Conservation (phyloP, 2,888 invertebrate genomes). For the Cantharis lateralis region DNA sequence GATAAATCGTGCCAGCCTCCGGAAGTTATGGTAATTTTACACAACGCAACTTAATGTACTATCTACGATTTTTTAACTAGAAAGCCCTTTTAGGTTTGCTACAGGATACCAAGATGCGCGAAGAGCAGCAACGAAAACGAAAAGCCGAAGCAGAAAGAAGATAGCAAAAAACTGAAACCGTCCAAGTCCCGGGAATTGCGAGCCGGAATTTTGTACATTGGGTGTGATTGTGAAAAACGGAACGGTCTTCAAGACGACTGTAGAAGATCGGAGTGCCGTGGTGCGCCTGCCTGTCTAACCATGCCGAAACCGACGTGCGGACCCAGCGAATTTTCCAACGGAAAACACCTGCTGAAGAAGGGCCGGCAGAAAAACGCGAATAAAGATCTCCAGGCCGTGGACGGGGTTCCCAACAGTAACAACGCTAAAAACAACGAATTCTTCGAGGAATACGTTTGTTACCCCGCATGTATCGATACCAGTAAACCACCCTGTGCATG, state of each 20-base stretch:
- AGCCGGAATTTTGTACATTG: constrained; percentile 59
- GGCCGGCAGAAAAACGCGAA: background rate
- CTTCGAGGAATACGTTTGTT: constrained; percentile 47
- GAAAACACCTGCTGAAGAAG: constrained; percentile 45
- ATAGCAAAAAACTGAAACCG: constrained; percentile 34
- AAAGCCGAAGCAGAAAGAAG: constrained; percentile 6
- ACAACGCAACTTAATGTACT: background rate
- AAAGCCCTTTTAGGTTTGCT: constrained; percentile 37
- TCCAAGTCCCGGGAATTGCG: constrained; percentile 62
- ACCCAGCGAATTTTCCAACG: constrained; percentile 51
- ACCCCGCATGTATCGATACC: constrained; percentile 43
- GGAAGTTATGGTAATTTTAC: constrained; percentile 23
- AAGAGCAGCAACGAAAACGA: background rate
- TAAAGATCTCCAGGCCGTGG: background rate
- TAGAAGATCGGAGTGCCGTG: constrained; percentile 59
- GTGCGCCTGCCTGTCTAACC: constrained; percentile 57
- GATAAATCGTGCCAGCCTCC: constrained; percentile 14
- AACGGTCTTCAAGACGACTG: constrained; percentile 67
- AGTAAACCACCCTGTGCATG: background rate
- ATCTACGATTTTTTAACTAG: background rate
- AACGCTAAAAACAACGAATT: constrained; percentile 32
- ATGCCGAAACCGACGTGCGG: constrained; percentile 58
- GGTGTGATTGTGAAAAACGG: constrained; percentile 63
- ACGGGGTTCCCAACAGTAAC: constrained; percentile 1
- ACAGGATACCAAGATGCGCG: constrained; percentile 30